Percentiles rank a stretch among this genome's conserved stretches.
Evolutionary conservation across 35 echinoderm and acorn worm genomes (phyloP).

Genomic region (Chiridota heheva): DNA sequence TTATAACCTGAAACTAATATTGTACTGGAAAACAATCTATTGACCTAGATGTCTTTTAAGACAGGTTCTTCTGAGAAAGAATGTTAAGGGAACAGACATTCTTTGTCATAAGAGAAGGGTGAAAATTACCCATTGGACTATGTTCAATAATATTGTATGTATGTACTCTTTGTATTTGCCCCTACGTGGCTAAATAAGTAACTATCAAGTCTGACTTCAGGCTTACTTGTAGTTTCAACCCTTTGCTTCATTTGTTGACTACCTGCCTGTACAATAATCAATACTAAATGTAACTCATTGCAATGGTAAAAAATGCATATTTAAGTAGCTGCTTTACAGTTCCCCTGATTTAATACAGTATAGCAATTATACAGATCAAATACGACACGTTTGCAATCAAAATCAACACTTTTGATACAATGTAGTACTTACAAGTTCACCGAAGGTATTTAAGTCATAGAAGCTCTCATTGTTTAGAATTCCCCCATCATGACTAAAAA

Average conservation of each 20-base stretch:
- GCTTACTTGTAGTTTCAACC: no score
- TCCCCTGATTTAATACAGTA: neutral
- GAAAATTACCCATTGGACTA: no score
- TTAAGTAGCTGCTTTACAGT: neutral
- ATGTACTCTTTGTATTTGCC: no score
- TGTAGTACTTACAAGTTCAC: conserved; percentile 25
- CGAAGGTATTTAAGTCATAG: conserved; percentile 21
- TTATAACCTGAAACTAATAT: neutral
- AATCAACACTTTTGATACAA: neutral
- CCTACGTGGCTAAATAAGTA: no score
- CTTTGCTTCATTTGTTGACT: no score
- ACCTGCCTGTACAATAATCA: no score
- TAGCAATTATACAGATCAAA: neutral
- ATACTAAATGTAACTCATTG: neutral
- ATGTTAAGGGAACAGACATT: no score
- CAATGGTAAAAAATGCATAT: conserved; percentile 2
- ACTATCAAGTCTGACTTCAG: no score
- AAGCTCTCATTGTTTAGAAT: conserved; percentile 63
- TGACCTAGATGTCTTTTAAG: neutral
- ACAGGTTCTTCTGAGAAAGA: no score
- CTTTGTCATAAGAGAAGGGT: no score
- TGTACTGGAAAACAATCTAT: neutral
- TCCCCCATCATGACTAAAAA: conserved; percentile 68
- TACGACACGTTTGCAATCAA: neutral
- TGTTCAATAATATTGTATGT: no score